phyloP scores from a whole-genome alignment of 2,888 invertebrate genomes.

The Bimastos eiseni region DNA sequence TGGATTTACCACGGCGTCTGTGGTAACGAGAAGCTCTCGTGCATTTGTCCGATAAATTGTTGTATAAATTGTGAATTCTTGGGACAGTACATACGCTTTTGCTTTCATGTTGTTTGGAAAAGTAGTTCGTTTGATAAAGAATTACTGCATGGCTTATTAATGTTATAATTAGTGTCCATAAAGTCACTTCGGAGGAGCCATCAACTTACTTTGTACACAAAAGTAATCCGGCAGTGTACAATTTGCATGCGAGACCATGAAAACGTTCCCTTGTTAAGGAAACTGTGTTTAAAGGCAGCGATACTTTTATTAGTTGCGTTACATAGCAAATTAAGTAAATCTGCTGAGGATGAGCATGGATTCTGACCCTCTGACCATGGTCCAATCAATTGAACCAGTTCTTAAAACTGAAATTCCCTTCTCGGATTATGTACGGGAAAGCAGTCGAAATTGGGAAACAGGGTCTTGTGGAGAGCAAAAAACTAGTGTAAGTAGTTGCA shows the following conservation, averaged over 20 bases:
- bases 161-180: background rate
- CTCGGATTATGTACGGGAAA: background rate
- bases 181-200: background rate
- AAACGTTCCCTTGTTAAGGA: background rate
- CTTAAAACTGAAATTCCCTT: conserved; percentile 15
- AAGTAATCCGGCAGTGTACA: background rate
- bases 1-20: background rate
- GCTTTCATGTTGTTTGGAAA: background rate
- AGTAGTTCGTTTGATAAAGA: background rate
- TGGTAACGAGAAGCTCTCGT: background rate
- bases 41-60: background rate
- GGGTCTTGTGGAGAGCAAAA: background rate
- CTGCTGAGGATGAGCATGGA: background rate
- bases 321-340: background rate
- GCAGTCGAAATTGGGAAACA: background rate
- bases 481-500: background rate
- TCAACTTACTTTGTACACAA: background rate
- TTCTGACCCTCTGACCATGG: conserved; percentile 13
- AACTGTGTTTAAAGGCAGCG: background rate
- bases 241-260: background rate
- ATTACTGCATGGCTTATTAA: background rate
- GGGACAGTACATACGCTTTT: background rate
- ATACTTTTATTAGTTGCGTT: background rate
- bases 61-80: background rate
- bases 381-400: conserved; percentile 1